These are phyloP conservation scores for Varanus salvator DNA, from an alignment of 2,113 vertebrate species.

Conservation along the genomic window DNA sequence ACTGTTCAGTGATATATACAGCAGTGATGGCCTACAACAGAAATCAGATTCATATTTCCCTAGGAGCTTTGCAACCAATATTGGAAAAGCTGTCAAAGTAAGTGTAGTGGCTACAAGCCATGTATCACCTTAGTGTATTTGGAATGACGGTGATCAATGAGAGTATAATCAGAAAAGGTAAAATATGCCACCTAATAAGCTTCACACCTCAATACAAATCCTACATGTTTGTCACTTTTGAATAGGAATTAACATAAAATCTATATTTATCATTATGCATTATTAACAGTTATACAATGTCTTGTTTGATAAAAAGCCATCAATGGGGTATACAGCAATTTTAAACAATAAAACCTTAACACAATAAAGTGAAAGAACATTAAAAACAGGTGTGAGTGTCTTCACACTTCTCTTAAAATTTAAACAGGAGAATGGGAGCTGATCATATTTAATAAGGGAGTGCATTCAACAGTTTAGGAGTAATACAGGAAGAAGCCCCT, in stretches of 20 bases:
- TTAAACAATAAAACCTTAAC: too few species aligned
- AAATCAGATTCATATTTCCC: conserved; percentile 20
- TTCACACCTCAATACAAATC: not conserved
- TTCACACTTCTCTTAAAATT: too few species aligned
- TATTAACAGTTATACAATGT: too few species aligned
- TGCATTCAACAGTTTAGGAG: too few species aligned
- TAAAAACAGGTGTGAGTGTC: too few species aligned
- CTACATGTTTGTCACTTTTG: not conserved
- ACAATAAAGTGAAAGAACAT: too few species aligned
- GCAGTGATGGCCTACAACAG: not conserved
- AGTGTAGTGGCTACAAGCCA: conserved; percentile 3
- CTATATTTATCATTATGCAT: not conserved
- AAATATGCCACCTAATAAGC: not conserved
- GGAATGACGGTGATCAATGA: conserved; percentile 11
- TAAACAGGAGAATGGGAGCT: too few species aligned
- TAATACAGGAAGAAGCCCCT: too few species aligned
- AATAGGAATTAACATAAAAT: not conserved
- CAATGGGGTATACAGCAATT: too few species aligned
- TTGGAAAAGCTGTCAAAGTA: conserved; percentile 12
- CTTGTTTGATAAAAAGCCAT: too few species aligned
- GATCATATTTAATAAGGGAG: too few species aligned
- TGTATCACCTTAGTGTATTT: conserved; percentile 20
- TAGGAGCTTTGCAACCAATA: not conserved
- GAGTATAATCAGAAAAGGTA: not conserved
- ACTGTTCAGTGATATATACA: not conserved